Percentiles rank a stretch among this genome's conserved stretches.
phyloP scores from a whole-genome alignment of 2,888 invertebrate genomes.

The Noctua comes region DNA sequence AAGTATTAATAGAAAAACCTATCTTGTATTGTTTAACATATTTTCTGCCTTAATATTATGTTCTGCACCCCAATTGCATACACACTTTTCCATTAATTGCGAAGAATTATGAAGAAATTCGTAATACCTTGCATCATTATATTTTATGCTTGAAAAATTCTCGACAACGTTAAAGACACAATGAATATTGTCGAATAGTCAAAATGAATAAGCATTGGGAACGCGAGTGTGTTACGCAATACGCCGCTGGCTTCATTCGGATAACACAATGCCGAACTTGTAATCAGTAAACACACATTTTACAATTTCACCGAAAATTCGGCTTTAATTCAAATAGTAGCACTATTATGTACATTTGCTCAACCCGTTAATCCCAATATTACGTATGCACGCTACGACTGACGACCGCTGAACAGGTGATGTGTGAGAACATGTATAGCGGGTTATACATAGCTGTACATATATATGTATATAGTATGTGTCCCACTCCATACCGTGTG shows the following conservation, averaged over 20 bases:
- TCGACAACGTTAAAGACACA: neutral
- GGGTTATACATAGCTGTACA: slow-evolving; percentile 15
- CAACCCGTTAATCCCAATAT: slow-evolving; percentile 32
- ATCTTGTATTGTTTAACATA: neutral
- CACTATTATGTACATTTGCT: slow-evolving; percentile 12
- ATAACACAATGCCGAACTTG: neutral
- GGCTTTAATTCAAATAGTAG: slow-evolving; percentile 11
- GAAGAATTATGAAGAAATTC: neutral
- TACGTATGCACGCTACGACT: slow-evolving; percentile 37
- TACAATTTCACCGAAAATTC: slow-evolving; percentile 21
- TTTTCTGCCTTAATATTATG: neutral
- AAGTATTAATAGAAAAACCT: neutral
- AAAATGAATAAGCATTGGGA: neutral
- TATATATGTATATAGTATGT: neutral
- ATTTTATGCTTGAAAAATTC: neutral
- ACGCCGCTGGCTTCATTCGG: neutral
- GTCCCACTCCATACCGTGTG: slow-evolving; percentile 36
- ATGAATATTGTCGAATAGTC: neutral
- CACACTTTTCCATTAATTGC: neutral
- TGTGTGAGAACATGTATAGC: slow-evolving; percentile 57
- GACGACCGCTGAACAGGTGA: slow-evolving; percentile 53
- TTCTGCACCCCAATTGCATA: neutral
- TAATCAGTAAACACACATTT: slow-evolving; percentile 13
- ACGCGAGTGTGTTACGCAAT: neutral
- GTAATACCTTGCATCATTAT: neutral